Evolutionary conservation across 2,888 invertebrate genomes (phyloP).

Genomic region (Temnothorax unifasciatus): DNA sequence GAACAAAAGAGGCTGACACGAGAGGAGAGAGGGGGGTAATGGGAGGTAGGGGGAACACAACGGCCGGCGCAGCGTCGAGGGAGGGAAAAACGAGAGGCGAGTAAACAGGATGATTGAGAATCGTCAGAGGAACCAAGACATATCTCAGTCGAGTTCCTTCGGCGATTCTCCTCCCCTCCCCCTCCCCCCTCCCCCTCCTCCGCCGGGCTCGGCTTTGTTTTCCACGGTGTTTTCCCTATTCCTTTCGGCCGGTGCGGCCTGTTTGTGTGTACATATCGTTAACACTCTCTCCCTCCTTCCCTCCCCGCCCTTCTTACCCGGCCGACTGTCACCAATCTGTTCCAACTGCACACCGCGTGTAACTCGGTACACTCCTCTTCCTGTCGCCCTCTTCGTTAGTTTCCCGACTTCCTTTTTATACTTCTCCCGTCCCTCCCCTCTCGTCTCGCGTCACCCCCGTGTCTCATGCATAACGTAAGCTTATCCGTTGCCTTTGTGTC

Average conservation of each 20-base stretch:
- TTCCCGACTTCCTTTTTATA: constrained; percentile 36
- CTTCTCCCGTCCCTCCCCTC: too few relatives aligned
- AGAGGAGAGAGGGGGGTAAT: neutral
- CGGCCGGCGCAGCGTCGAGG: constrained; percentile 8
- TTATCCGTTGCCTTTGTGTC: constrained; percentile 48
- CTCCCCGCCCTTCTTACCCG: neutral
- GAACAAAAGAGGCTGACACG: constrained; percentile 51
- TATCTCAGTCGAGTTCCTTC: constrained; percentile 57
- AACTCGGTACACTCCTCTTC: constrained; percentile 54
- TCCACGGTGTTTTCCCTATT: constrained; percentile 44
- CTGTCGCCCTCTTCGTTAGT: constrained; percentile 49
- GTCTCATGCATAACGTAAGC: constrained; percentile 50
- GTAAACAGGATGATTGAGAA: constrained; percentile 57
- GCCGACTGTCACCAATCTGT: constrained; percentile 67
- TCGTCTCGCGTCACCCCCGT: neutral
- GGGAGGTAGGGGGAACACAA: neutral
- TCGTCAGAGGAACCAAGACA: constrained; percentile 50
- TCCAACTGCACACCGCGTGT: constrained; percentile 63
- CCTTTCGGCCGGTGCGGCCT: constrained; percentile 59
- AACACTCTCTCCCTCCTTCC: constrained; percentile 61
- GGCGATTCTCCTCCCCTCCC: constrained; percentile 24
- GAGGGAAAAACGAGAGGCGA: constrained; percentile 48
- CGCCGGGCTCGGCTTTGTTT: constrained; percentile 19
- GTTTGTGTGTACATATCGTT: constrained; percentile 81
- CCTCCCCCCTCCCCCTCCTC: constrained; percentile 34